Base-by-base conservation (phyloP, 2,797 vertebrate species). In the Pseudochirops cupreus region DNA sequence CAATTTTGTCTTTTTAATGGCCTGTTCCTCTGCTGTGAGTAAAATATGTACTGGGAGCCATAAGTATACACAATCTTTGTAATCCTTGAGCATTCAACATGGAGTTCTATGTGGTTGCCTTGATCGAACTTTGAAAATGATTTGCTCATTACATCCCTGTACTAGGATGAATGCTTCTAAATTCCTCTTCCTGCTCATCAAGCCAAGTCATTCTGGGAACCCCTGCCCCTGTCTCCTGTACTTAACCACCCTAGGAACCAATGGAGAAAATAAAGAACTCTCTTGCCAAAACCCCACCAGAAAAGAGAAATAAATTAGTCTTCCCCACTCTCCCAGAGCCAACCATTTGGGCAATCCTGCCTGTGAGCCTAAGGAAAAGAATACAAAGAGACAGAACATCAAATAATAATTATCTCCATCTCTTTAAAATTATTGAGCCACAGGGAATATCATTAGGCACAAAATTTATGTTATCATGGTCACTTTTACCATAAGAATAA, bases 371-470 rank as follows among this genome's bases (percentile, higher is more conserved):
- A 82, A 46, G 74, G 39, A 26, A 82, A 82, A 82, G 18, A 82
- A 46, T 82, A 21, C 74, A 46, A 62, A 33, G 39, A 82, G 39
- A 82, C 74, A 82, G 74, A 82, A 26, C 74, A 82, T 46, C 74
- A 82, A 82, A 82, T 82, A 82, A 82, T 82, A 82, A 46, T 46
- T 82, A 46, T 82, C 74, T 82, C 11, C n/a, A 82, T 82, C 74
- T 82, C 74, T 82, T 82, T 82, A 82, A 82, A 82, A 82, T 82
- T 82, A 82, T 39, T 82, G 74, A 82, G 39, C 74, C 74, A 82
- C 39, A 82, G n/a, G 39, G 39, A 82, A 82, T 82, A 82, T 39
- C 74, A 82, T 82, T 82, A 82, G 39, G 39, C 74, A 46, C 74
- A 82, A 3, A 46, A 46, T 82, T 82, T 46, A 82, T 82, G 39